Percentiles rank a stretch among this genome's conserved stretches.
These are phyloP conservation scores for Lottia gigantea DNA, from an alignment of 2,888 invertebrate genomes.

Conservation along the genomic window DNA sequence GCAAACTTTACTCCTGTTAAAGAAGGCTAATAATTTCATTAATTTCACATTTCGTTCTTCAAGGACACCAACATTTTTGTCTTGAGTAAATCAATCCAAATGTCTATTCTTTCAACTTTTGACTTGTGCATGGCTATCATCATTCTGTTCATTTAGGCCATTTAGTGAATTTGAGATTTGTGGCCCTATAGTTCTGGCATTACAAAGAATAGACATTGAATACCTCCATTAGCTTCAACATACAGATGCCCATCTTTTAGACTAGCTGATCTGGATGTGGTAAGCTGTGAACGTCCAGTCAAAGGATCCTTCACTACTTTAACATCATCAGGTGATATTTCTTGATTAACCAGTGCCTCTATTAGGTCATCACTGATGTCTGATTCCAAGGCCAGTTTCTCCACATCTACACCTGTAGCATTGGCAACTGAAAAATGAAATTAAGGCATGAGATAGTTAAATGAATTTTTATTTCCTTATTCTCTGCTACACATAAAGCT, in stretches of 20 bases:
- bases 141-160: no score
- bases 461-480: no score
- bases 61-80: no score
- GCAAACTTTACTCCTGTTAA: no score
- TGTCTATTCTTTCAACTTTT: no score
- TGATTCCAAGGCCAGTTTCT: constrained; percentile 46
- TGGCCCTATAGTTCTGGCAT: no score
- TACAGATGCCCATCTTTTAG: constrained; percentile 55
- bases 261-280: constrained; percentile 43
- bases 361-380: constrained; percentile 58
- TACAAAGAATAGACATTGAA: no score
- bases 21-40: neutral
- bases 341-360: constrained; percentile 51
- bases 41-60: no score
- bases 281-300: constrained; percentile 43
- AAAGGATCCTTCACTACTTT: constrained; percentile 53
- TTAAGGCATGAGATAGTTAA: no score
- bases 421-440: constrained; percentile 39
- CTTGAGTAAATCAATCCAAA: no score
- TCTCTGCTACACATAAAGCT: constrained; percentile 2
- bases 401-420: constrained; percentile 45
- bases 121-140: no score
- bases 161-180: no score
- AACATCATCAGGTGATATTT: constrained; percentile 55
- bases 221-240: constrained; percentile 24